Conservation (phyloP, 2,797 vertebrate species). For the Scarus forsteni region DNA sequence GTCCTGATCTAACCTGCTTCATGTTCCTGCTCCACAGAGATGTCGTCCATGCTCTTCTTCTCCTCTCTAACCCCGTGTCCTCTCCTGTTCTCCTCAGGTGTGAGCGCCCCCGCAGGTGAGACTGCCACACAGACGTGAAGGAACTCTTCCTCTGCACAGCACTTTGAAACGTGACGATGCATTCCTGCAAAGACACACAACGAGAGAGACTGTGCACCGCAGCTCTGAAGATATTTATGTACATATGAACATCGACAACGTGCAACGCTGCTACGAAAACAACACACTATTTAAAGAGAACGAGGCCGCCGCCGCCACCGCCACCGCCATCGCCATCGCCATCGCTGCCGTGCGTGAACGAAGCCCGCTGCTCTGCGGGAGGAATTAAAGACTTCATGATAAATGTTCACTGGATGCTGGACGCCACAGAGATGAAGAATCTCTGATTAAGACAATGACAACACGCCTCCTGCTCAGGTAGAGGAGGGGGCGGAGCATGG, state of each 20-base stretch:
- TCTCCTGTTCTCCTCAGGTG: constrained; percentile 84
- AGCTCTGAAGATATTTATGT: constrained; percentile 52
- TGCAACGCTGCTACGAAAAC: constrained; percentile 79
- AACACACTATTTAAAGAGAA: constrained; percentile 69
- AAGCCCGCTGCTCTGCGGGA: constrained; percentile 42
- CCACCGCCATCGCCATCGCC: constrained; percentile 24
- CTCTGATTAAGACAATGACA: not conserved
- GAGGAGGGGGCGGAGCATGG: not conserved
- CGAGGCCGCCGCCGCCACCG: constrained; percentile 52
- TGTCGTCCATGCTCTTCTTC: not conserved
- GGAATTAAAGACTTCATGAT: constrained; percentile 43
- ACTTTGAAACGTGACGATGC: constrained; percentile 92
- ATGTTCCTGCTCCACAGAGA: not conserved
- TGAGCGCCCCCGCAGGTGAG: constrained; percentile 95
- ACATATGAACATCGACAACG: constrained; percentile 63
- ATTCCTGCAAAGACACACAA: constrained; percentile 86
- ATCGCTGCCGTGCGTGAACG: constrained; percentile 51
- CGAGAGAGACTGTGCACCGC: constrained; percentile 45
- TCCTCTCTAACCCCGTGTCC: constrained; percentile 34
- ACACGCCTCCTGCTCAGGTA: not conserved
- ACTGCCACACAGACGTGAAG: constrained; percentile 89
- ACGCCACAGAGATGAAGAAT: constrained; percentile 1
- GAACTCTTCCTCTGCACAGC: constrained; percentile 89
- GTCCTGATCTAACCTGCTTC: not conserved
- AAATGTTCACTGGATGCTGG: constrained; percentile 71